Percentiles rank a stretch among this genome's conserved stretches.
Conservation (phyloP, 2,113 vertebrate genomes). For the Salvelinus alpinus region DNA sequence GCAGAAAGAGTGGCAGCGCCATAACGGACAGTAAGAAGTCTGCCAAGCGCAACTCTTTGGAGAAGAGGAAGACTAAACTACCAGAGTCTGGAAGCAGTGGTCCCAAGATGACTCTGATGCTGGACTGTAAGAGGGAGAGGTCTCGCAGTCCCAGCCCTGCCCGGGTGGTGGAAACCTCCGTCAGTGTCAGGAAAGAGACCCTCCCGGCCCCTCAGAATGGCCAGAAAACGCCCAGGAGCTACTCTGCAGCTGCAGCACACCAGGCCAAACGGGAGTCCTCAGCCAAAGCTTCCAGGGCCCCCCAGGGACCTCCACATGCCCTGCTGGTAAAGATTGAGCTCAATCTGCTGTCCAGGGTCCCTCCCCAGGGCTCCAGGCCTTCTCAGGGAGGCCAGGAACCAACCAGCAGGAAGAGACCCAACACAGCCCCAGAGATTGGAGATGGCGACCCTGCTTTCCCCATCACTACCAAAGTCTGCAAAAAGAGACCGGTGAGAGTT, state of each 20-base stretch:
- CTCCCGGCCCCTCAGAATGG: conserved; percentile 37
- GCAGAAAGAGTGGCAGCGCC: conserved; percentile 24
- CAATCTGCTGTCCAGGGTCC: conserved; percentile 79
- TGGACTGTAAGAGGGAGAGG: conserved; percentile 44
- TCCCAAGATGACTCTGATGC: conserved; percentile 42
- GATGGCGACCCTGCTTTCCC: neutral
- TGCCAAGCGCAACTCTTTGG: conserved; percentile 31
- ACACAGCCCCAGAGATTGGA: conserved; percentile 57
- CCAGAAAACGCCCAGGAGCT: conserved; percentile 54
- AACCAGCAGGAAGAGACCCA: conserved; percentile 56
- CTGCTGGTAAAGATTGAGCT: conserved; percentile 88
- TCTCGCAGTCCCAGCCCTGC: conserved; percentile 46
- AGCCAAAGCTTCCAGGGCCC: conserved; percentile 51
- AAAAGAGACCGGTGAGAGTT: conserved; percentile 78
- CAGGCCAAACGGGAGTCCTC: conserved; percentile 42
- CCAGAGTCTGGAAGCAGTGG: conserved; percentile 26
- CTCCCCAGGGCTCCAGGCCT: conserved; percentile 42
- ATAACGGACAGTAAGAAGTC: conserved; percentile 60
- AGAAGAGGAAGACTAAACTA: conserved; percentile 62
- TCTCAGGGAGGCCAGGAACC: neutral
- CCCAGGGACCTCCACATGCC: neutral
- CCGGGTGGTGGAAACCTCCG: conserved; percentile 43
- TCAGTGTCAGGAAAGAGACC: conserved; percentile 32
- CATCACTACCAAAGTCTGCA: conserved; percentile 57
- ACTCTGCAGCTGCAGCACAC: conserved; percentile 29